Evolutionary conservation across 2,113 vertebrate genomes (phyloP).

Genomic region (Romanogobio albipinnatus): DNA sequence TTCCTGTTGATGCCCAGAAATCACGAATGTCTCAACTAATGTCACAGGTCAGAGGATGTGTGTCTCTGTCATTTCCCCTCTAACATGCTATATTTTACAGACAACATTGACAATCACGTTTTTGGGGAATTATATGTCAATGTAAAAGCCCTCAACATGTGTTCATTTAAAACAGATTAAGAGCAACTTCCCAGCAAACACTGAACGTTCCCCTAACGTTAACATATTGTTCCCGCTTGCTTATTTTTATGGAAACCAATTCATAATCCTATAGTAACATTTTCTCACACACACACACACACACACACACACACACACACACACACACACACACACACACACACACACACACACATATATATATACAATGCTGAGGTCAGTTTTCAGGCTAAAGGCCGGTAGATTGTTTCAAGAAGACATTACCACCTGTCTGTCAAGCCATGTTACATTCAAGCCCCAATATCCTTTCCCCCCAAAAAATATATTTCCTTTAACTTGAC

Average conservation of each 20-base stretch:
- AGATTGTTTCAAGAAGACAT: conserved; percentile 33
- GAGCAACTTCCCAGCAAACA: not conserved
- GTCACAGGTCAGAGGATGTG: conserved; percentile 74
- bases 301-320: too few species aligned
- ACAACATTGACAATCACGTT: conserved; percentile 24
- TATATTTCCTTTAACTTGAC: conserved; percentile 15
- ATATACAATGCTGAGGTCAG: conserved; percentile 34
- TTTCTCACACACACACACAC: too few species aligned
- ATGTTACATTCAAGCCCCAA: conserved; percentile 14
- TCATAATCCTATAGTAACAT: too few species aligned
- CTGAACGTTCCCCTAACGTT: not conserved
- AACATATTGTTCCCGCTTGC: not conserved
- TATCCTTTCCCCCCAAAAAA: not conserved
- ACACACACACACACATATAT: too few species aligned
- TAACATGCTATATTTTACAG: conserved; percentile 49
- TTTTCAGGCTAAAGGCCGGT: conserved; percentile 45
- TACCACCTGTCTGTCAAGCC: conserved; percentile 33
- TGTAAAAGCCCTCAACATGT: not conserved
- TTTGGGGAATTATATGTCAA: not conserved
- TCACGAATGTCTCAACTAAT: conserved; percentile 48
- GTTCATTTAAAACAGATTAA: not conserved
- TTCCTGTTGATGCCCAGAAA: conserved; percentile 63
- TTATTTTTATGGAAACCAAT: not conserved
- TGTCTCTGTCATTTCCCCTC: conserved; percentile 65
- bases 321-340: too few species aligned